Conservation (phyloP, 2,888 invertebrate genomes). For the Trachelus iudaicus region DNA sequence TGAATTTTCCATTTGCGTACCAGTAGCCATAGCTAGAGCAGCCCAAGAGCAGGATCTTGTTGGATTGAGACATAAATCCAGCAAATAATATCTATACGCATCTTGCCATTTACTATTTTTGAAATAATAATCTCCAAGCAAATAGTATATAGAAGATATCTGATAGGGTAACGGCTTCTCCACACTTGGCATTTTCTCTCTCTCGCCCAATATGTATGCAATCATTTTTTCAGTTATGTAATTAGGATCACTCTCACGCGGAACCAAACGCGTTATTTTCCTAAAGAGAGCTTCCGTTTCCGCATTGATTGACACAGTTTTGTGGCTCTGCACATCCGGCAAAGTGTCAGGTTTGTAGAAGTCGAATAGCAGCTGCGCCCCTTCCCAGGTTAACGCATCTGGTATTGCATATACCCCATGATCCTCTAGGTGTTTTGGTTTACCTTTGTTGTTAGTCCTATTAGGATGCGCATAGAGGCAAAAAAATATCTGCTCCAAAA, state of each 20-base stretch:
- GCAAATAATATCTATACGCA: slow-evolving; percentile 83
- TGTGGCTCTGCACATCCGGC: slow-evolving; percentile 85
- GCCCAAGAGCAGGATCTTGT: slow-evolving; percentile 93
- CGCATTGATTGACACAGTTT: slow-evolving; percentile 79
- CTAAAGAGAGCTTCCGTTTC: slow-evolving; percentile 83
- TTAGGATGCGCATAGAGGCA: slow-evolving; percentile 88
- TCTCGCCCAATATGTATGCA: slow-evolving; percentile 75
- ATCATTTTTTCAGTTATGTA: slow-evolving; percentile 73
- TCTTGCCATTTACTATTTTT: slow-evolving; percentile 83
- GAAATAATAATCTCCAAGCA: slow-evolving; percentile 93
- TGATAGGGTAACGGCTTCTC: slow-evolving; percentile 70
- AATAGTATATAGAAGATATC: slow-evolving; percentile 83
- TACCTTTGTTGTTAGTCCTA: slow-evolving; percentile 73
- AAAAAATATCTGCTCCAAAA: slow-evolving; percentile 86
- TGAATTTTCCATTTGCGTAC: slow-evolving; percentile 81
- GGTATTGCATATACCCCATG: slow-evolving; percentile 79
- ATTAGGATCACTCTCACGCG: slow-evolving; percentile 75
- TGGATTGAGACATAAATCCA: slow-evolving; percentile 85
- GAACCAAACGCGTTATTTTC: slow-evolving; percentile 77
- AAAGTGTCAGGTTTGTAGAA: slow-evolving; percentile 83
- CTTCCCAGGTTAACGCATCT: slow-evolving; percentile 74
- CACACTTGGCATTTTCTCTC: slow-evolving; percentile 69
- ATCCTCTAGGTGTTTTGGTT: slow-evolving; percentile 73
- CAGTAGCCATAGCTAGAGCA: slow-evolving; percentile 84
- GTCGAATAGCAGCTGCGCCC: slow-evolving; percentile 81